Conservation (phyloP, 2,113 vertebrate genomes). For the Lasiurus borealis region DNA sequence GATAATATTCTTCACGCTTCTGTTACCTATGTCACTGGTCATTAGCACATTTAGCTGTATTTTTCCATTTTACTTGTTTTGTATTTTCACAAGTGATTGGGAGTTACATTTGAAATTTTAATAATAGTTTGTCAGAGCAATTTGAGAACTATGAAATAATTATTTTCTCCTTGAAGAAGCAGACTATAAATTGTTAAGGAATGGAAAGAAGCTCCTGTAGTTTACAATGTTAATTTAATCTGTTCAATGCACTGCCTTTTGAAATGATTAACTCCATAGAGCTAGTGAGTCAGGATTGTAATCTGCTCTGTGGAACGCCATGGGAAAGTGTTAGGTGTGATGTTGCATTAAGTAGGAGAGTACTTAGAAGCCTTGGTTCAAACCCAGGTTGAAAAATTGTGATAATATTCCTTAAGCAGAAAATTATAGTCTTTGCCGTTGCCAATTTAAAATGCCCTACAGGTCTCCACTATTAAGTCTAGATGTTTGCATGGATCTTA, state of each 20-base stretch:
- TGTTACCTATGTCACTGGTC: neutral
- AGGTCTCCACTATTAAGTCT: neutral
- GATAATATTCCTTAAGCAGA: conserved; percentile 56
- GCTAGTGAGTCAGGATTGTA: neutral
- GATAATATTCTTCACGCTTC: neutral
- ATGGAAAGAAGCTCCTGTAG: neutral
- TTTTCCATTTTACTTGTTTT: neutral
- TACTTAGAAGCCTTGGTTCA: conserved; percentile 44
- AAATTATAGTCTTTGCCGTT: conserved; percentile 50
- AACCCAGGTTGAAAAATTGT: conserved; percentile 38
- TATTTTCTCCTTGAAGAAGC: neutral
- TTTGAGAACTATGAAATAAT: neutral
- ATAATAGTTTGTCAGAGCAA: neutral
- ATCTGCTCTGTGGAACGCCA: neutral
- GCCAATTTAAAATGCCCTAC: conserved; percentile 6
- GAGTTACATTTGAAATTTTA: conserved; percentile 46
- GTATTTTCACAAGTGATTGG: neutral
- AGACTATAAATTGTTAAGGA: neutral
- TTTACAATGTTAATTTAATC: neutral
- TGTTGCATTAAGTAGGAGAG: conserved; percentile 24
- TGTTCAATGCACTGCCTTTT: neutral
- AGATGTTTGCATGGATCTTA: neutral
- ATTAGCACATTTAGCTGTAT: neutral
- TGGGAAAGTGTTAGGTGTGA: conserved; percentile 5
- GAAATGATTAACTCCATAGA: conserved; percentile 28